phyloP scores from a whole-genome alignment of 2,888 invertebrate species.

The Temnothorax rugatulus region DNA sequence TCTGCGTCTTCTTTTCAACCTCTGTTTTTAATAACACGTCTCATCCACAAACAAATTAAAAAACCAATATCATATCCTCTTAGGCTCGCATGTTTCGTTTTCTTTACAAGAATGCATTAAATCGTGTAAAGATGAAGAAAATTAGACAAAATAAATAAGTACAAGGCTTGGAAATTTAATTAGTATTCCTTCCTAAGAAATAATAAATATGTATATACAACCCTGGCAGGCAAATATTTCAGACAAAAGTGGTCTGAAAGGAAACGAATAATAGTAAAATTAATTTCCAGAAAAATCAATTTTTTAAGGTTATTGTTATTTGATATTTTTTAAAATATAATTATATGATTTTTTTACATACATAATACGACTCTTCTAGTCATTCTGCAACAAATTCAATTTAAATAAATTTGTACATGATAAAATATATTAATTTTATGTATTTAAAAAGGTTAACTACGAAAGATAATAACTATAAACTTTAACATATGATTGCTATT shows the following conservation, averaged over 20 bases:
- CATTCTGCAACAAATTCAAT: too few relatives aligned
- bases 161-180: neutral
- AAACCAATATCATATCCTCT: neutral
- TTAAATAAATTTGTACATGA: neutral
- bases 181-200: neutral
- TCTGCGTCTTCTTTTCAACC: slow-evolving; percentile 30
- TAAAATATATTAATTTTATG: slow-evolving; percentile 7
- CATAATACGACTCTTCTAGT: neutral
- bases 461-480: neutral
- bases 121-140: neutral
- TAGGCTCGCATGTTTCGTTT: neutral
- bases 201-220: neutral
- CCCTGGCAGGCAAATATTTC: neutral
- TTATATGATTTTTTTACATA: neutral
- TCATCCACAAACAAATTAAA: slow-evolving; percentile 17
- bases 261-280: neutral
- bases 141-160: neutral
- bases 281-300: neutral
- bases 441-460: neutral
- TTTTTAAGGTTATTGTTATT: neutral
- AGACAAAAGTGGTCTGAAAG: neutral
- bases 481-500: slow-evolving; percentile 4
- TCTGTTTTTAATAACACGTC: neutral
- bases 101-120: neutral
- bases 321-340: neutral